Conservation (phyloP, 2,797 vertebrate species). For the Melanotaenia parkinsoni region DNA sequence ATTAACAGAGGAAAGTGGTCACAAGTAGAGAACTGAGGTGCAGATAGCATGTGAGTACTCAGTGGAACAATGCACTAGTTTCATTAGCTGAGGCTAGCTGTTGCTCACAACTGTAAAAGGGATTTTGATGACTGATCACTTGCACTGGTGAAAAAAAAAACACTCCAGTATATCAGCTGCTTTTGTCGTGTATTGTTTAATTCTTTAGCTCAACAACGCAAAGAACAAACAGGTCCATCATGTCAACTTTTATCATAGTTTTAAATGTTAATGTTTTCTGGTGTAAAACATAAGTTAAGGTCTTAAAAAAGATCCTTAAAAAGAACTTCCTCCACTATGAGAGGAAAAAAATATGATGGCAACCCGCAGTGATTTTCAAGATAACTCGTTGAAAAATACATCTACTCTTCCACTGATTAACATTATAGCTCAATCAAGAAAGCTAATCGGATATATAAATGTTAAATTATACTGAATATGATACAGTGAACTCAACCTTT, state of each 20-base stretch:
- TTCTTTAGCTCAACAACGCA: constrained; percentile 18
- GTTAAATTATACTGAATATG: constrained; percentile 7
- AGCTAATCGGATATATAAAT: no score
- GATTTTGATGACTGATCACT: not conserved
- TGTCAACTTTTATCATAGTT: constrained; percentile 27
- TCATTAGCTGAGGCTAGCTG: not conserved
- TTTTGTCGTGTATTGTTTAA: constrained; percentile 25
- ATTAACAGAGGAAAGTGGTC: constrained; percentile 50
- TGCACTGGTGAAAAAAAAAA: not conserved
- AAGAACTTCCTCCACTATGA: no score
- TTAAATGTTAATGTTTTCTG: no score
- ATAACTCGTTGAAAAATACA: no score
- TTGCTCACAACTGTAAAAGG: not conserved
- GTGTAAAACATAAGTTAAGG: no score
- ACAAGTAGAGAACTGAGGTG: constrained; percentile 36
- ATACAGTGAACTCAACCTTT: constrained; percentile 1
- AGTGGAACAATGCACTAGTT: constrained; percentile 5
- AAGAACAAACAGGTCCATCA: constrained; percentile 47
- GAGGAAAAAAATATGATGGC: no score
- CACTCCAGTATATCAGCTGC: constrained; percentile 28
- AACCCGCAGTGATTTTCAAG: no score
- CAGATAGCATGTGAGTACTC: constrained; percentile 24
- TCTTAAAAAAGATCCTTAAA: no score
- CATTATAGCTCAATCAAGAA: no score
- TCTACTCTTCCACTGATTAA: no score